A percentile compares a stretch with the other conserved stretches of the same genome.
phyloP scores from a whole-genome alignment of 2,797 vertebrate species.

The Synaphobranchus kaupii region DNA sequence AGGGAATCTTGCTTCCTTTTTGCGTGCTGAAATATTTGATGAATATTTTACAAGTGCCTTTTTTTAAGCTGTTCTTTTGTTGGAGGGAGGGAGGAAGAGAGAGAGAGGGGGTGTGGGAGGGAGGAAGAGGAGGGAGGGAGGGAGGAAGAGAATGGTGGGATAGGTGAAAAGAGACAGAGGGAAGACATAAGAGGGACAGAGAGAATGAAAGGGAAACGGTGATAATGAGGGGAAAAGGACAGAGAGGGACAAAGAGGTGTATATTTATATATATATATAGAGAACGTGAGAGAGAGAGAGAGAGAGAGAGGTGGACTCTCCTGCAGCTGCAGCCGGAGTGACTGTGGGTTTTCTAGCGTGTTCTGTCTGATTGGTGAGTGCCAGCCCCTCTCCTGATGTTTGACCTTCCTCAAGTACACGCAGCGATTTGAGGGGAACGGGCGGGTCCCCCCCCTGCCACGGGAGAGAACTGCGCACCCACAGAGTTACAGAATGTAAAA shows the following conservation, averaged over 20 bases:
- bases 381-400: neutral
- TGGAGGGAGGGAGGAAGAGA: neutral
- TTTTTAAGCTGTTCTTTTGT: neutral
- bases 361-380: neutral
- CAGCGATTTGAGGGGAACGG: neutral
- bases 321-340: neutral
- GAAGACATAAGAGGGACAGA: neutral
- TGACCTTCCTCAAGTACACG: constrained; percentile 6
- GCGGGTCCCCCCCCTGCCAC: neutral
- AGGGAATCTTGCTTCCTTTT: neutral
- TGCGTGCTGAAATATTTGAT: neutral
- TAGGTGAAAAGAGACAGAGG: neutral
- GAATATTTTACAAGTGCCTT: neutral
- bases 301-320: neutral
- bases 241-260: neutral
- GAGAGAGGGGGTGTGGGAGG: no score
- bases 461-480: neutral
- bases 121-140: neutral
- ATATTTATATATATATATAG: neutral
- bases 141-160: neutral
- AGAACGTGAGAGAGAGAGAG: neutral
- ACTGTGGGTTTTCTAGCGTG: neutral
- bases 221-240: neutral
- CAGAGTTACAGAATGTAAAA: neutral
- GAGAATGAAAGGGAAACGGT: neutral